These are phyloP conservation scores for Brachypteracias leptosomus DNA, from an alignment of 2,113 vertebrate genomes.

Conservation along the genomic window DNA sequence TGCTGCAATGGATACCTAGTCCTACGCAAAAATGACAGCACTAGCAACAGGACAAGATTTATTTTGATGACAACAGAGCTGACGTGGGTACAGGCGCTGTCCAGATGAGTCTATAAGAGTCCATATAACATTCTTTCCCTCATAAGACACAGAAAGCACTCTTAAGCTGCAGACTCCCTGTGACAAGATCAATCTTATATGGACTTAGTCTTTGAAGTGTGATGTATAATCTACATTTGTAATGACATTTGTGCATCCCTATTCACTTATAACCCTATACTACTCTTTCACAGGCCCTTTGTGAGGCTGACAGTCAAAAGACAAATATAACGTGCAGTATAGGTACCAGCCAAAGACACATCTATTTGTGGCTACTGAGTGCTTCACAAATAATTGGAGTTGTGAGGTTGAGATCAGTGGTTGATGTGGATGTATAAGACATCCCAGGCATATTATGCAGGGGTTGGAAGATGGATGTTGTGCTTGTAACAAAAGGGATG, in stretches of 20 bases:
- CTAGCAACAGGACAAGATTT: background rate
- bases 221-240: background rate
- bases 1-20: background rate
- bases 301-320: background rate
- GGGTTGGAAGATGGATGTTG: background rate
- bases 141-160: background rate
- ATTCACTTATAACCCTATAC: background rate
- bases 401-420: background rate
- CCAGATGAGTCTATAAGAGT: background rate
- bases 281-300: background rate
- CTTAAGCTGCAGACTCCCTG: background rate
- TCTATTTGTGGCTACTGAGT: background rate
- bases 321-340: background rate
- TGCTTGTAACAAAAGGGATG: background rate
- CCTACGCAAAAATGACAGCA: background rate
- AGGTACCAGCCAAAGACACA: background rate
- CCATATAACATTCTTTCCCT: background rate
- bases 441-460: background rate
- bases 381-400: background rate
- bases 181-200: background rate
- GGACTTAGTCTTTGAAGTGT: background rate
- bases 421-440: background rate
- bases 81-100: background rate
- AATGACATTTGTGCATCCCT: background rate
- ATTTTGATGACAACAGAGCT: background rate